Conservation (phyloP, 2,797 vertebrate species). For the Thripadectes ignobilis region DNA sequence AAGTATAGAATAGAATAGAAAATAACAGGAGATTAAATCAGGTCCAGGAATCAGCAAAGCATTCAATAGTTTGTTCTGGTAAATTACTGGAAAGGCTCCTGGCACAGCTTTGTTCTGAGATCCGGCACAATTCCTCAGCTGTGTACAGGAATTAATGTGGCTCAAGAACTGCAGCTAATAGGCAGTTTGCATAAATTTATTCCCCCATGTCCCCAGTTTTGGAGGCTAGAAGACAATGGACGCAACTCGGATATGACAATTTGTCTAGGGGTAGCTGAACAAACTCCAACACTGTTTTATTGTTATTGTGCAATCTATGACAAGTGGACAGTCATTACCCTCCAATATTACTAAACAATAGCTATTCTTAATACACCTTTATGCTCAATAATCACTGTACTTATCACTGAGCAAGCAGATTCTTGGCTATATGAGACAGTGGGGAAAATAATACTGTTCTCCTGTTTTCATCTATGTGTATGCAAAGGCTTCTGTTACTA, state of each 20-base stretch:
- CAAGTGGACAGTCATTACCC: background rate
- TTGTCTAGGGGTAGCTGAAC: background rate
- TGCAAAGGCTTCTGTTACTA: background rate
- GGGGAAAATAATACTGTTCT: background rate
- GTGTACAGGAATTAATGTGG: background rate
- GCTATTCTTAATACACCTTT: rapidly evolving
- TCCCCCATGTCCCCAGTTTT: background rate
- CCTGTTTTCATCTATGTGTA: background rate
- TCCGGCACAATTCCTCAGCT: background rate
- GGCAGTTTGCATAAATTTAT: background rate
- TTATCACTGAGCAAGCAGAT: background rate
- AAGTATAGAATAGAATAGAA: background rate
- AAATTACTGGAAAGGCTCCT: background rate
- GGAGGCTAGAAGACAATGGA: background rate
- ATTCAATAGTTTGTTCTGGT: background rate
- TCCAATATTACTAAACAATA: background rate
- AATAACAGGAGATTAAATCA: background rate
- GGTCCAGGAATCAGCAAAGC: background rate
- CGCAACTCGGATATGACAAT: background rate
- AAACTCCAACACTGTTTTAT: background rate
- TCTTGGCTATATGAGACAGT: background rate
- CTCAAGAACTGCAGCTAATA: background rate
- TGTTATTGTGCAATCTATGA: background rate
- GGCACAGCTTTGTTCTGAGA: background rate
- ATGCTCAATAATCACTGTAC: background rate